Conservation (phyloP, 2,797 vertebrate species). For the Trichosurus vulpecula region DNA sequence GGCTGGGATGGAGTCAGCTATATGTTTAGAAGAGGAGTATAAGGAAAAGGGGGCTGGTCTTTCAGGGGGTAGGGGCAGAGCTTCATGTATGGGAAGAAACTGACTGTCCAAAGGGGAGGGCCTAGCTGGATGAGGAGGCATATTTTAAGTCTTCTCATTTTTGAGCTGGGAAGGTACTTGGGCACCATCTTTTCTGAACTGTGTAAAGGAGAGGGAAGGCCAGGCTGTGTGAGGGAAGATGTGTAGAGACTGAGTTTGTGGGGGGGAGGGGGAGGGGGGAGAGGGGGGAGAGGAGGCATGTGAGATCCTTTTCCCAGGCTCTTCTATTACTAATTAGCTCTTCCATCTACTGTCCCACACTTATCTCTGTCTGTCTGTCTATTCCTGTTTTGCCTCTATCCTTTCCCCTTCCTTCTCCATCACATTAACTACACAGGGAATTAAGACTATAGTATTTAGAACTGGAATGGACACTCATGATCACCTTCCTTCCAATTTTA, state of each 20-base stretch:
- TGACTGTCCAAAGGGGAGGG: neutral
- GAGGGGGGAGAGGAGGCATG: neutral
- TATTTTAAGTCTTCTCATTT: constrained; percentile 25
- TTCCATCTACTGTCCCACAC: constrained; percentile 49
- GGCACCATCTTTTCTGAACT: constrained; percentile 38
- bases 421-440: neutral
- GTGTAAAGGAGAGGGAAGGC: constrained; percentile 11
- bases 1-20: neutral
- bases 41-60: neutral
- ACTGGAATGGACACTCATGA: neutral
- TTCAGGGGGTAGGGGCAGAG: neutral
- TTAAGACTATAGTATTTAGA: neutral
- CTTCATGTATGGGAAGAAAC: neutral
- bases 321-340: constrained; percentile 49
- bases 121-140: constrained; percentile 46
- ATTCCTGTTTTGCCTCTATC: constrained; percentile 23
- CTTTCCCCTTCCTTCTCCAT: constrained; percentile 1
- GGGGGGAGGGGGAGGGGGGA: no score
- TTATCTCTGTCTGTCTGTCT: constrained; percentile 46
- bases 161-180: constrained; percentile 28
- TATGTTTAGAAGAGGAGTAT: constrained; percentile 14
- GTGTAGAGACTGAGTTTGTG: neutral
- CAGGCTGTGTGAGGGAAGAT: neutral
- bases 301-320: constrained; percentile 46
- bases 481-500: neutral